Conservation (phyloP, 2,113 vertebrate genomes). For the Rhinopithecus roxellana region DNA sequence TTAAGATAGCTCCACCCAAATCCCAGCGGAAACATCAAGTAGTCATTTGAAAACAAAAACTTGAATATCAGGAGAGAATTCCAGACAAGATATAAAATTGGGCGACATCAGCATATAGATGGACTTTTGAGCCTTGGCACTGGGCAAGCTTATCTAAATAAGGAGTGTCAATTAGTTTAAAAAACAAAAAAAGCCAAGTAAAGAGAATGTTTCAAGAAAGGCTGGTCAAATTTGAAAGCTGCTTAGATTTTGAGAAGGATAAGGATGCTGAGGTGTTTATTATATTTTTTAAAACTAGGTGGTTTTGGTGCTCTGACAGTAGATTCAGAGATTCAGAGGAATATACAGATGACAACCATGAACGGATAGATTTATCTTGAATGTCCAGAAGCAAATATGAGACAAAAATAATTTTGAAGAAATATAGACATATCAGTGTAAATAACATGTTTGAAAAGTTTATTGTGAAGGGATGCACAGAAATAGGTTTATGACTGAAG, state of each 20-base stretch:
- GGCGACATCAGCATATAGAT: not conserved
- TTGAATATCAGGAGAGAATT: not conserved
- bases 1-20: not conserved
- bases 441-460: not conserved
- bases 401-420: not conserved
- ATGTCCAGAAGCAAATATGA: no score
- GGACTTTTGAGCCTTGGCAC: not conserved
- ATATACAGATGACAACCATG: not conserved
- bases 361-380: not conserved
- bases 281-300: not conserved
- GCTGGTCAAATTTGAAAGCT: not conserved
- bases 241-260: not conserved
- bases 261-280: not conserved
- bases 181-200: not conserved
- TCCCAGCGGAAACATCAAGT: not conserved
- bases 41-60: not conserved
- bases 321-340: not conserved
- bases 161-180: not conserved
- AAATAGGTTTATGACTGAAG: not conserved
- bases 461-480: not conserved
- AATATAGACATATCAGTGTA: not conserved
- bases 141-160: not conserved
- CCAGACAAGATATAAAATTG: not conserved
- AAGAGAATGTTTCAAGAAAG: not conserved
- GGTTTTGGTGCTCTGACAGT: not conserved